Percentiles rank a stretch among this genome's conserved stretches.
Evolutionary conservation across 1,140 invertebrate genomes (phyloP).

Genomic region (Drosophila funebris): DNA sequence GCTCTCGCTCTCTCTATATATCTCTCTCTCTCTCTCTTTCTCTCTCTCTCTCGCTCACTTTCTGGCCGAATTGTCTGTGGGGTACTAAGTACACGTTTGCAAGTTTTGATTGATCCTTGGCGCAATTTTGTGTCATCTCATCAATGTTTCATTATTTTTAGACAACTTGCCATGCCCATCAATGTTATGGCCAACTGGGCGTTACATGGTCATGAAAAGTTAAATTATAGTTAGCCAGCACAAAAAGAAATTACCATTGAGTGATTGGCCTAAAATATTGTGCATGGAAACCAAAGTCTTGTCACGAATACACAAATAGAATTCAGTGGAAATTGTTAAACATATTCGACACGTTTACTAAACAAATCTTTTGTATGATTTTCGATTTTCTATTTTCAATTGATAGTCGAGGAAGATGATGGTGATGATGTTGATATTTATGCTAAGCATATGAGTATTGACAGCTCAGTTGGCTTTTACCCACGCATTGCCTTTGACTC

Average conservation of each 20-base stretch:
- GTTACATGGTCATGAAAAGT: constrained; percentile 26
- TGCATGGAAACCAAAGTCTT: no score
- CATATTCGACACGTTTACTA: constrained; percentile 5
- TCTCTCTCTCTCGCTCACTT: not conserved
- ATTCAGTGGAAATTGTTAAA: not conserved
- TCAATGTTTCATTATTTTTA: constrained; percentile 35
- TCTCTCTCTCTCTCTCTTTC: no score
- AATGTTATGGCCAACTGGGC: constrained; percentile 4
- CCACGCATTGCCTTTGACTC: not conserved
- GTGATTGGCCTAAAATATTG: constrained; percentile 10
- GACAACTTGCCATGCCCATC: not conserved
- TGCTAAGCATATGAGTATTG: not conserved
- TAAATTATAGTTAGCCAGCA: constrained; percentile 1
- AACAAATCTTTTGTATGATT: constrained; percentile 14
- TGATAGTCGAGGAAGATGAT: not conserved
- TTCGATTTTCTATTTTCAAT: constrained; percentile 2
- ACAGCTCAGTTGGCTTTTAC: not conserved
- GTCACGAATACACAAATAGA: not conserved
- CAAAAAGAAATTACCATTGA: not conserved
- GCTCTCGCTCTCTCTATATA: not conserved
- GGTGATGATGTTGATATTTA: constrained; percentile 6
- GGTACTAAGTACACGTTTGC: constrained; percentile 18
- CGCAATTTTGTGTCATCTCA: constrained; percentile 22
- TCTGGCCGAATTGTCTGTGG: constrained; percentile 39
- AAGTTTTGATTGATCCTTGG: constrained; percentile 57